phyloP scores from a whole-genome alignment of 2,888 invertebrate species.

The Argyresthia albistria region DNA sequence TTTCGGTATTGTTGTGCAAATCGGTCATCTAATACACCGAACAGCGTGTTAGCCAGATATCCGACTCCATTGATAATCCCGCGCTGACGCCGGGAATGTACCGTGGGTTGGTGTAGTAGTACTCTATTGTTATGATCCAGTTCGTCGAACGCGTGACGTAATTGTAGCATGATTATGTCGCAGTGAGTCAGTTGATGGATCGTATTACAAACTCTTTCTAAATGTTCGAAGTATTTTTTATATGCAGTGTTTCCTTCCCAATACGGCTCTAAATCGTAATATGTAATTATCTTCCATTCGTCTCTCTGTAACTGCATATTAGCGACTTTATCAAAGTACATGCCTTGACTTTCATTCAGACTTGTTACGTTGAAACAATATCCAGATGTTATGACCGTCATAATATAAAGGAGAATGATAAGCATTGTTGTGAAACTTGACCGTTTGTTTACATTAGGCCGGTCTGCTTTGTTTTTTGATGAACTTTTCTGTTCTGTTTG shows the following conservation, averaged over 20 bases:
- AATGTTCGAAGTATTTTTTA: neutral
- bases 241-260: conserved; percentile 5
- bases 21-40: no score
- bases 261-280: conserved; percentile 12
- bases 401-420: no score
- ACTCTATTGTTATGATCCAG: conserved; percentile 11
- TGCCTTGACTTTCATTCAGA: neutral
- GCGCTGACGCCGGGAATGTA: no score
- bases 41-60: no score
- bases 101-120: conserved; percentile 10
- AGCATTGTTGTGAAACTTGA: no score
- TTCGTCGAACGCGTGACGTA: conserved; percentile 4
- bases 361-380: neutral
- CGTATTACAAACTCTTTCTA: neutral
- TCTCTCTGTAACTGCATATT: conserved; percentile 11
- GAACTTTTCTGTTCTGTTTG: no score
- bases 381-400: no score
- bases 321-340: conserved; percentile 7
- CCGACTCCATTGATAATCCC: no score
- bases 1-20: no score
- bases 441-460: no score
- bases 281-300: conserved; percentile 11
- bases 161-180: neutral
- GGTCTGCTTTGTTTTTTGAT: no score
- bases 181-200: neutral